A percentile compares a stretch with the other conserved stretches of the same genome.
Evolutionary conservation across 2,888 invertebrate genomes (phyloP).

Genomic region (Eristalis intricaria): DNA sequence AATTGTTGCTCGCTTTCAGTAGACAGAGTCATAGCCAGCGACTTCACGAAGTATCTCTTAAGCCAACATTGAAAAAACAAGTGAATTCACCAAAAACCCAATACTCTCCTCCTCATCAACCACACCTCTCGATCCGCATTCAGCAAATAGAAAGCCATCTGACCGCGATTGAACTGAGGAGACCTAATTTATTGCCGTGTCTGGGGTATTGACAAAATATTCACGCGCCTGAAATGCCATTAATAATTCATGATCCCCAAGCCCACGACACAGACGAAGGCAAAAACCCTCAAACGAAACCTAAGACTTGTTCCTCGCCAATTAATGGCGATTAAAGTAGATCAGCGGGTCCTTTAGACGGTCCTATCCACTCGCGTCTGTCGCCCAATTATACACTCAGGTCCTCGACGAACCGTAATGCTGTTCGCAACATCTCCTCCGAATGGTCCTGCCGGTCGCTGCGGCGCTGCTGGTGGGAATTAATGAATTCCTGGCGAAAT

Average conservation of each 20-base stretch:
- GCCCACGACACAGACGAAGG: background rate
- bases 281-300: slow-evolving; percentile 21
- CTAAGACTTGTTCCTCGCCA: slow-evolving; percentile 33
- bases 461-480: slow-evolving; percentile 60
- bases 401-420: slow-evolving; percentile 33
- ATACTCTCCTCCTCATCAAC: background rate
- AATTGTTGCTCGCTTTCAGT: too few relatives aligned
- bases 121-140: background rate
- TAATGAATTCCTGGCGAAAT: slow-evolving; percentile 67
- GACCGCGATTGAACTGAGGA: background rate
- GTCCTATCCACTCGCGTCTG: background rate
- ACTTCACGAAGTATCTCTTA: too few relatives aligned
- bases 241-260: slow-evolving; percentile 60
- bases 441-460: background rate
- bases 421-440: slow-evolving; percentile 57
- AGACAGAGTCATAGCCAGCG: too few relatives aligned
- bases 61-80: too few relatives aligned
- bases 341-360: slow-evolving; percentile 36
- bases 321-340: slow-evolving; percentile 70
- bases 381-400: slow-evolving; percentile 52
- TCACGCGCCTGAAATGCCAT: slow-evolving; percentile 68
- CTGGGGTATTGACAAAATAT: slow-evolving; percentile 72
- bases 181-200: slow-evolving; percentile 51
- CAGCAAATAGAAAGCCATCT: background rate
- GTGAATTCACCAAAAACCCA: background rate